Base-by-base conservation (phyloP, 2,113 vertebrate genomes). In the Corythaeola cristata region DNA sequence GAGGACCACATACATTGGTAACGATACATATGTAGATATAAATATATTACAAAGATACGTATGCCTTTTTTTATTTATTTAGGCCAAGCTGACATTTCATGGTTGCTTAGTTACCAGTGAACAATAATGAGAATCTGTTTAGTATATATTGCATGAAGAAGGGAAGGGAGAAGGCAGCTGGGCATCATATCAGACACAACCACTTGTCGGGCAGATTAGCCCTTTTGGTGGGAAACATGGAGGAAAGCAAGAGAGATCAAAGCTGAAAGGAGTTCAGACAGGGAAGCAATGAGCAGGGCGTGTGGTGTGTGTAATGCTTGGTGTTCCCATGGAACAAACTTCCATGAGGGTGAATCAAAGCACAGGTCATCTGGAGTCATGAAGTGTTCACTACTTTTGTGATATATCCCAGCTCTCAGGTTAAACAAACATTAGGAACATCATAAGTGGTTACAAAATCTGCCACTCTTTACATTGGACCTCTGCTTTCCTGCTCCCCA, bases 91-190 rank as follows among this genome's bases (percentile, higher is more conserved):
- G 97, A 97, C 92, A 96, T 86, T 94, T 97, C 80, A 39, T 35
- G 50, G 96, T 97, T 98, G 94, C 97, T 88, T 96, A 92, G 96
- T 95, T 97, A 97, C 95, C 85, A 90, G 73, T 94, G 95, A 97
- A 97, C 85, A 97, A 96, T 97, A 95, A 97, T 62, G 95, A 94
- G 93, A 97, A 96, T 93, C 76, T 95, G 85, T 92, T 96, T 91
- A 96, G 92, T 75, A 83, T 92, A 85, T 80, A 89, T 69, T 91
- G 66, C 63, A 64, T 63, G 77, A 71, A 59, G 89, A 94, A 75
- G 81, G 44, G 84, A 97, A 90, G 60, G 71, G 76, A 88, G 67
- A 77, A 74, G 60, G 63, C 78, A 63, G 53, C 56, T 71, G 60
- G 62, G n/a, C 91, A 86, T 68, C 82, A 47, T 83, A 89, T 89